These are phyloP conservation scores for Enteromius paludinosus DNA, from an alignment of 2,797 vertebrate genomes.

Conservation along the genomic window DNA sequence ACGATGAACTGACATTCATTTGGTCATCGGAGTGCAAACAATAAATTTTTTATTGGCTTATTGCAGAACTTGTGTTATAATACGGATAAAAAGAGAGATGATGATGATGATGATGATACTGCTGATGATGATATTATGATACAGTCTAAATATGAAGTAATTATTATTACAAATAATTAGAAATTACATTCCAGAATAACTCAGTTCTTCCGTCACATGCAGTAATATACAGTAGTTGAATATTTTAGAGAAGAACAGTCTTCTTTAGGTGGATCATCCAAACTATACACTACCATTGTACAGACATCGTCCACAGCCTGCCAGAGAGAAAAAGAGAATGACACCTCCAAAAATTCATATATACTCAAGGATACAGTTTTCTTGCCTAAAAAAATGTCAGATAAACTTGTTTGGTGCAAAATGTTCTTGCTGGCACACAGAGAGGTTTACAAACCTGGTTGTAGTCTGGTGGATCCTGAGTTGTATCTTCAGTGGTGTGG, in stretches of 20 bases:
- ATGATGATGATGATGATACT: too few relatives aligned
- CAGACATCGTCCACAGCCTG: slow-evolving; percentile 10
- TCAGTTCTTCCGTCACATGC: not conserved
- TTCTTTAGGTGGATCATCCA: slow-evolving; percentile 5
- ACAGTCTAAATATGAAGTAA: not conserved
- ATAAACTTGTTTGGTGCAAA: not conserved
- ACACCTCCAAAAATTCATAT: not conserved
- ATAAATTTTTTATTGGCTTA: not conserved
- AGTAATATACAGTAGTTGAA: slow-evolving; percentile 23
- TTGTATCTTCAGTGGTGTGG: not conserved
- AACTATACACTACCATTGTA: slow-evolving; percentile 26
- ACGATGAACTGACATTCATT: not conserved
- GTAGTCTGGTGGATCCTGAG: not conserved
- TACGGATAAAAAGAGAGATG: not conserved
- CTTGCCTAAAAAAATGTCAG: not conserved
- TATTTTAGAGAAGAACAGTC: slow-evolving; percentile 12
- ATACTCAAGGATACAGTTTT: not conserved
- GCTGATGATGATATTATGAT: not conserved
- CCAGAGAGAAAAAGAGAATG: not conserved
- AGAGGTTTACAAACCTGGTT: slow-evolving; percentile 36
- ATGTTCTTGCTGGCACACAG: not conserved
- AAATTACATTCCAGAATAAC: not conserved
- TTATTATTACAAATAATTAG: not conserved
- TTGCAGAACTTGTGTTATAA: not conserved
- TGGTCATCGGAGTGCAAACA: not conserved